These are phyloP conservation scores for Amazona ochrocephala DNA, from an alignment of 2,797 vertebrate species.

Conservation along the genomic window DNA sequence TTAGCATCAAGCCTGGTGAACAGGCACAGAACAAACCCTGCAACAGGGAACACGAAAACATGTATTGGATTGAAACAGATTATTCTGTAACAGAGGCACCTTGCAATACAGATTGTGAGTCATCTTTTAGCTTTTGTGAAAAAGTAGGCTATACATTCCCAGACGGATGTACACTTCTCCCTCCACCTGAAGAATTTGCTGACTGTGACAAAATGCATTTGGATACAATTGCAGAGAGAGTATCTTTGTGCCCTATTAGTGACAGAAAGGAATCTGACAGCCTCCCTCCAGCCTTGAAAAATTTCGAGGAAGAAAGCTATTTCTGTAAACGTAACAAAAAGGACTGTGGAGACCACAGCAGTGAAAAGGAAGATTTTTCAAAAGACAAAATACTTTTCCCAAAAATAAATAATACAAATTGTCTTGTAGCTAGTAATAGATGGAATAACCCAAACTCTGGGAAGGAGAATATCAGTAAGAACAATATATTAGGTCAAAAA, in stretches of 20 bases:
- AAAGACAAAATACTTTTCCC: slow-evolving; percentile 47
- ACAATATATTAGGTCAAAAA: slow-evolving; percentile 59
- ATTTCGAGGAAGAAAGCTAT: slow-evolving; percentile 13
- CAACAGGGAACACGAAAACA: not conserved
- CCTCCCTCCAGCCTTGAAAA: not conserved
- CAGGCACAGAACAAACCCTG: not conserved
- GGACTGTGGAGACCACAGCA: slow-evolving; percentile 8
- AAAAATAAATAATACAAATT: slow-evolving; percentile 21
- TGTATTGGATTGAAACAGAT: slow-evolving; percentile 44
- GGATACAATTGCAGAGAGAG: slow-evolving; percentile 66
- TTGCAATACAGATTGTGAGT: slow-evolving; percentile 42
- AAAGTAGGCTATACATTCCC: slow-evolving; percentile 40
- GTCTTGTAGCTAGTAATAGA: slow-evolving; percentile 54
- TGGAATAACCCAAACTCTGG: slow-evolving; percentile 73
- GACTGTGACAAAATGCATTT: slow-evolving; percentile 59
- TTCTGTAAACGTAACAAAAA: slow-evolving; percentile 37
- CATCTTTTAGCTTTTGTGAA: slow-evolving; percentile 45
- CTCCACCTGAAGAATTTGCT: slow-evolving; percentile 78
- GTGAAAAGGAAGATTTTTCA: slow-evolving; percentile 35
- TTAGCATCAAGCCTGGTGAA: slow-evolving; percentile 63
- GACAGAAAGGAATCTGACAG: slow-evolving; percentile 23
- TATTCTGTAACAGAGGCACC: slow-evolving; percentile 49
- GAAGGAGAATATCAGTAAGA: slow-evolving; percentile 70
- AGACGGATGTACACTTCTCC: slow-evolving; percentile 62
- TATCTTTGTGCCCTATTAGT: slow-evolving; percentile 59